Percentiles rank a stretch among this genome's conserved stretches.
Conservation (phyloP, 1,140 invertebrate species). For the Drosophila repleta region DNA sequence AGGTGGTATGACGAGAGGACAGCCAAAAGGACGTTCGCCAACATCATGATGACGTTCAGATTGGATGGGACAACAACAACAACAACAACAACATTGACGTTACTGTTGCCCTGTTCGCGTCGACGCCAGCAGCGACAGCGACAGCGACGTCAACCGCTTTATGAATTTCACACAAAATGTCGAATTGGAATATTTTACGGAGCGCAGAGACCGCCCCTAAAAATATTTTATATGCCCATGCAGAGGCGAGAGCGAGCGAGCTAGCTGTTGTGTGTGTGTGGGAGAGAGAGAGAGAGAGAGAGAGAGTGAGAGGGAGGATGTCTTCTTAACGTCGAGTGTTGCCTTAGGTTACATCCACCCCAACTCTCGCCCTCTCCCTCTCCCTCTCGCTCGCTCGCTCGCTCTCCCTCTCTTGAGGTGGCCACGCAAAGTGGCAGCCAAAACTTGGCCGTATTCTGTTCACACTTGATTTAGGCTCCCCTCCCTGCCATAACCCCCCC, state of each 20-base stretch:
- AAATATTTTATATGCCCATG: conserved; percentile 45
- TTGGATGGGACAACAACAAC: conserved; percentile 48
- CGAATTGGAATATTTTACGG: conserved; percentile 74
- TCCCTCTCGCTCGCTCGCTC: too few species aligned
- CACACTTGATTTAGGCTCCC: conserved; percentile 68
- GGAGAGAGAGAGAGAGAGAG: conserved; percentile 8
- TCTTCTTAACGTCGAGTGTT: conserved; percentile 11
- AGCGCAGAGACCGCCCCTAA: conserved; percentile 59
- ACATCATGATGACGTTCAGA: conserved; percentile 71
- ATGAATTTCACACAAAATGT: conserved; percentile 81
- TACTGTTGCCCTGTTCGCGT: conserved; percentile 21
- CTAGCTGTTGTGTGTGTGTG: not conserved
- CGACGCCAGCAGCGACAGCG: conserved; percentile 14
- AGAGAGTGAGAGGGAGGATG: conserved; percentile 17
- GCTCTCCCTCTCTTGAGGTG: too few species aligned
- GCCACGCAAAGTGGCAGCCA: conserved; percentile 43
- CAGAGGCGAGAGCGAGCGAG: not conserved
- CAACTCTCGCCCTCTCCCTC: too few species aligned
- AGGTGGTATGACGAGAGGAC: conserved; percentile 9
- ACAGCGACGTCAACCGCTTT: conserved; percentile 53
- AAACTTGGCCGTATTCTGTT: conserved; percentile 74
- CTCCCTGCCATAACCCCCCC: not conserved
- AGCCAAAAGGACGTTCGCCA: conserved; percentile 66
- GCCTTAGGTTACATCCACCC: conserved; percentile 22
- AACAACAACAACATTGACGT: conserved; percentile 19